A percentile compares a stretch with the other conserved stretches of the same genome.
Evolutionary conservation across 2,888 invertebrate genomes (phyloP).

Genomic region (Nomada ferruginata): DNA sequence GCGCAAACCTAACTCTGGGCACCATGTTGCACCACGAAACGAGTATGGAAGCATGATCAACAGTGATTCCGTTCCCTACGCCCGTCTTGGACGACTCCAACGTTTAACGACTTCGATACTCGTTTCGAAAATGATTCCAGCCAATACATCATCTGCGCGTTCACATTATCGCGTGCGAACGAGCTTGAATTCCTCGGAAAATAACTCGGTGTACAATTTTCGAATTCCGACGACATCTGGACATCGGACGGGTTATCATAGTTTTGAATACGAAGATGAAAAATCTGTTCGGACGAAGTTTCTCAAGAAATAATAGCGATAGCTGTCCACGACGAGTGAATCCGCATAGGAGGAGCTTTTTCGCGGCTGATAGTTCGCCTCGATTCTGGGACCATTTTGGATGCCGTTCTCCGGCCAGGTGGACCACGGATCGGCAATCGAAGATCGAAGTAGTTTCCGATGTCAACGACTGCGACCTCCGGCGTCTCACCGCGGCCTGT

Average conservation of each 20-base stretch:
- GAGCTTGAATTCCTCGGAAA: no score
- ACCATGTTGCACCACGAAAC: slow-evolving; percentile 40
- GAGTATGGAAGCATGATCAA: slow-evolving; percentile 27
- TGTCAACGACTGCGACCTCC: slow-evolving; percentile 79
- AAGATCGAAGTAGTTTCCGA: slow-evolving; percentile 82
- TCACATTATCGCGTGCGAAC: not conserved
- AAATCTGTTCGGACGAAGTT: no score
- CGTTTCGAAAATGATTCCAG: not conserved
- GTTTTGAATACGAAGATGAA: no score
- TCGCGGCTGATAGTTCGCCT: slow-evolving; percentile 24
- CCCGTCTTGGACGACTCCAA: not conserved
- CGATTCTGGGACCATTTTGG: slow-evolving; percentile 51
- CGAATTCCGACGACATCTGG: not conserved
- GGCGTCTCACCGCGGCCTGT: slow-evolving; percentile 73
- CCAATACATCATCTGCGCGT: not conserved
- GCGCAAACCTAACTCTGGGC: slow-evolving; percentile 43
- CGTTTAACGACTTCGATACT: slow-evolving; percentile 1
- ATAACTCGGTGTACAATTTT: no score
- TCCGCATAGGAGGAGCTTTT: not conserved
- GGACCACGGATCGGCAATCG: slow-evolving; percentile 67
- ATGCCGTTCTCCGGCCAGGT: slow-evolving; percentile 59
- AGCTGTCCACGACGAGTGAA: not conserved
- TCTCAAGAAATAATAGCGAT: not conserved
- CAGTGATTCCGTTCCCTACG: slow-evolving; percentile 22
- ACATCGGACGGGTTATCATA: not conserved